Conservation (phyloP, 2,797 vertebrate genomes). For the Muraenolepis orangiensis region DNA sequence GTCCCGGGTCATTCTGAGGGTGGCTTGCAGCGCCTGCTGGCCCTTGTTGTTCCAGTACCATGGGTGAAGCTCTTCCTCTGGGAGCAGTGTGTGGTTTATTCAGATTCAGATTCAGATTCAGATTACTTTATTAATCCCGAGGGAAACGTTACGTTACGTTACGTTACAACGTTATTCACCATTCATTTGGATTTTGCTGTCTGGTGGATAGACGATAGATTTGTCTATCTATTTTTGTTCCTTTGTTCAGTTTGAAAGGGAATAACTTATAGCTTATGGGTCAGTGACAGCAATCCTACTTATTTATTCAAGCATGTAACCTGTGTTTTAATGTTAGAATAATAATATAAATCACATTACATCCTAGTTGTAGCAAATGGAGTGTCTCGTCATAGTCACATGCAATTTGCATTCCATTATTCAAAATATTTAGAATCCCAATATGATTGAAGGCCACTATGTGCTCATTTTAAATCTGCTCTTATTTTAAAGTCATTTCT, state of each 20-base stretch:
- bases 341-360: no score
- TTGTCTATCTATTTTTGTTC: neutral
- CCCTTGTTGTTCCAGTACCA: constrained; percentile 76
- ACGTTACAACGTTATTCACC: neutral
- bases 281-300: neutral
- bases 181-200: neutral
- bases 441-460: neutral
- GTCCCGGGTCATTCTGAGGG: constrained; percentile 64
- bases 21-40: constrained; percentile 55
- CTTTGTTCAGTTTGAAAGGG: neutral
- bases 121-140: no score
- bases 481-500: neutral
- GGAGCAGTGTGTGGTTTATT: neutral
- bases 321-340: neutral
- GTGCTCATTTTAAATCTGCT: neutral
- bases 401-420: neutral
- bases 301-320: neutral
- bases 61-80: constrained; percentile 70
- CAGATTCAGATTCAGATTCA: no score
- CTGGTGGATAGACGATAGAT: neutral
- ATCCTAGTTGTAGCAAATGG: neutral
- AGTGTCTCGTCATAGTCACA: neutral
- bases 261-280: neutral
- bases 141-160: no score
- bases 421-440: neutral